Evolutionary conservation across 2,888 invertebrate genomes (phyloP).

Genomic region (Tridacna gigas): DNA sequence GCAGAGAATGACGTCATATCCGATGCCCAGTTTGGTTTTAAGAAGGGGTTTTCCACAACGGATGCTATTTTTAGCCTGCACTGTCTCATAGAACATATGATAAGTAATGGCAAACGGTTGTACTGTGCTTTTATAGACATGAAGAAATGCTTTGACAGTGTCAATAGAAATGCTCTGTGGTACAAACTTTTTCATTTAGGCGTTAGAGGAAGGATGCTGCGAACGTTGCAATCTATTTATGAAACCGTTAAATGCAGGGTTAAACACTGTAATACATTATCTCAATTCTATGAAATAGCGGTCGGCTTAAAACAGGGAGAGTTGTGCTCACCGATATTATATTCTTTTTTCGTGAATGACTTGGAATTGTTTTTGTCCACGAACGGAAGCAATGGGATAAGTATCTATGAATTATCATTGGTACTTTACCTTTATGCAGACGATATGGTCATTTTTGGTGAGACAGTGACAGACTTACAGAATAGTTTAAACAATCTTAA

Average conservation of each 20-base stretch:
- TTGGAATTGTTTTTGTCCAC: no score
- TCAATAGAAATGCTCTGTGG: slow-evolving; percentile 39
- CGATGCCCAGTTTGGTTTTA: slow-evolving; percentile 42
- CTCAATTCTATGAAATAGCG: neutral
- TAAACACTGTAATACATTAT: slow-evolving; percentile 4
- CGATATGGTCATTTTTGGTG: slow-evolving; percentile 39
- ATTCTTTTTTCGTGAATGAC: neutral
- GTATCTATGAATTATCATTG: slow-evolving; percentile 1
- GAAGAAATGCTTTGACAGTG: slow-evolving; percentile 28
- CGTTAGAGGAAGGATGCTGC: slow-evolving; percentile 22
- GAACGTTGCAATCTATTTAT: slow-evolving; percentile 29
- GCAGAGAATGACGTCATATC: slow-evolving; percentile 23
- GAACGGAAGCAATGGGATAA: neutral
- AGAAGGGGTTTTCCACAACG: slow-evolving; percentile 23
- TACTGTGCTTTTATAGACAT: slow-evolving; percentile 34
- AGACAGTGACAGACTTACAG: slow-evolving; percentile 25
- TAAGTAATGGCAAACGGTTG: slow-evolving; percentile 11
- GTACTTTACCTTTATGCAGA: slow-evolving; percentile 37
- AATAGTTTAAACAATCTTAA: slow-evolving; percentile 8
- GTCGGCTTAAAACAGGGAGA: neutral
- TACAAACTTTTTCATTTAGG: slow-evolving; percentile 29
- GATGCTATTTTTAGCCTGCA: slow-evolving; percentile 41
- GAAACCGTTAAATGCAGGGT: slow-evolving; percentile 16
- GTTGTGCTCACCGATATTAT: neutral
- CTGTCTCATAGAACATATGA: slow-evolving; percentile 2